Conservation (phyloP, 1,140 invertebrate species). For the Coenobita brevimanus region DNA sequence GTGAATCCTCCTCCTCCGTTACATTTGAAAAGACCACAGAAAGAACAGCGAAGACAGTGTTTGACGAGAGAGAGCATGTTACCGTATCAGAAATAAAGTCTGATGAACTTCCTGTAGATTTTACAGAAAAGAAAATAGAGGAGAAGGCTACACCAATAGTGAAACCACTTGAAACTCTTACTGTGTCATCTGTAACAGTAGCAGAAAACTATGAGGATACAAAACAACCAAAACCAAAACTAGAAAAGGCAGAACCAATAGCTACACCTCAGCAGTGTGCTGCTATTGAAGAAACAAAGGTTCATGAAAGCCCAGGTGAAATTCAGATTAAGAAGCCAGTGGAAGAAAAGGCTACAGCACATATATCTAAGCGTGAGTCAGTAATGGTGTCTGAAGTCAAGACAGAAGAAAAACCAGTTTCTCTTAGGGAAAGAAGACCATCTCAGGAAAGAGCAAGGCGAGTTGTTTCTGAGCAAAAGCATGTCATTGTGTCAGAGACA, state of each 20-base stretch:
- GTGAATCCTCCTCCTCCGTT: constrained; percentile 72
- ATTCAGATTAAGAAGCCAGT: constrained; percentile 71
- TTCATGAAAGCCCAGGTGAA: constrained; percentile 74
- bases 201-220: constrained; percentile 64
- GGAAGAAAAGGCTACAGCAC: constrained; percentile 73
- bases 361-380: constrained; percentile 75
- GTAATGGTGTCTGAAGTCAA: constrained; percentile 76
- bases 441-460: constrained; percentile 74
- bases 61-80: constrained; percentile 50
- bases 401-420: constrained; percentile 75
- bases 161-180: constrained; percentile 57
- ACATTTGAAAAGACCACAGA: constrained; percentile 40
- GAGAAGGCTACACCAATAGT: constrained; percentile 29
- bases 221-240: constrained; percentile 71
- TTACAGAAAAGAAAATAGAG: constrained; percentile 28
- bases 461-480: constrained; percentile 73
- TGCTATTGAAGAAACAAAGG: constrained; percentile 75
- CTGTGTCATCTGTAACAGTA: constrained; percentile 48
- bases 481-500: constrained; percentile 48
- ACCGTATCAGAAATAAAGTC: constrained; percentile 44
- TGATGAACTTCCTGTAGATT: constrained; percentile 34
- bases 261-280: constrained; percentile 76
- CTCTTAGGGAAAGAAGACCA: constrained; percentile 73
- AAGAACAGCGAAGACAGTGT: constrained; percentile 42
- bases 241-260: constrained; percentile 74